Evolutionary conservation across 2,888 invertebrate species (phyloP), one percentile per base, ranked within the genome.

Genomic region (Digitonthophagus gazella): DNA sequence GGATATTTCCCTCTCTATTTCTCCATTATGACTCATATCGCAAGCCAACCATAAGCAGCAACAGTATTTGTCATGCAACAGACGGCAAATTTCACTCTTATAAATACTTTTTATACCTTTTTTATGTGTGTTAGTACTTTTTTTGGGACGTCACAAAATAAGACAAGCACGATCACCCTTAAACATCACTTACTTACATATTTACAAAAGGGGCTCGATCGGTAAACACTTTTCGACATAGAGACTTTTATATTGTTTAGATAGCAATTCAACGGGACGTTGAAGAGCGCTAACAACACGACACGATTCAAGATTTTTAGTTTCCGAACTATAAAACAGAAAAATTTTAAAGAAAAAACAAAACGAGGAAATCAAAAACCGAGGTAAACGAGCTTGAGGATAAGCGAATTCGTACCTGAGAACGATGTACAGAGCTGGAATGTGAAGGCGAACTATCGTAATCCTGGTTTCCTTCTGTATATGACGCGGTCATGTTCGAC

Each of bases 361-460:
- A 44, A 6, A 44, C 11, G 28, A 44, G n/a, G n/a, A n/a, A n/a
- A n/a, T n/a, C n/a, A 44, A 44, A 44, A 44, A 44, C 6, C 28
- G 28, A 44, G 15, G 15, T 58, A n/a, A n/a, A n/a, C n/a, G n/a
- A n/a, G n/a, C n/a, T n/a, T n/a, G n/a, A n/a, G n/a, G n/a, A n/a
- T n/a, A n/a, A n/a, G n/a, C n/a, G n/a, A n/a, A n/a, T n/a, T n/a
- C n/a, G n/a, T 73, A 83, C 83, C 79, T 83, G 83, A 67, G 83
- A 83, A 69, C 83, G 80, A 74, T 83, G 83, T 19, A 83, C 83
- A 61, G 83, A 83, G 72, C 83, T 81, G 56, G 82, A 82, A 76
- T 82, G 83, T 22, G 83, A 82, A 55, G 83, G 83, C 58, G 83
- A 83, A 73, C 83, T 83, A 73, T 83, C 83, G 74, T 77, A 79